A percentile compares a stretch with the other conserved stretches of the same genome.
Evolutionary conservation across 2,888 invertebrate species (phyloP).

Genomic region (Ecliptopera silaceata): DNA sequence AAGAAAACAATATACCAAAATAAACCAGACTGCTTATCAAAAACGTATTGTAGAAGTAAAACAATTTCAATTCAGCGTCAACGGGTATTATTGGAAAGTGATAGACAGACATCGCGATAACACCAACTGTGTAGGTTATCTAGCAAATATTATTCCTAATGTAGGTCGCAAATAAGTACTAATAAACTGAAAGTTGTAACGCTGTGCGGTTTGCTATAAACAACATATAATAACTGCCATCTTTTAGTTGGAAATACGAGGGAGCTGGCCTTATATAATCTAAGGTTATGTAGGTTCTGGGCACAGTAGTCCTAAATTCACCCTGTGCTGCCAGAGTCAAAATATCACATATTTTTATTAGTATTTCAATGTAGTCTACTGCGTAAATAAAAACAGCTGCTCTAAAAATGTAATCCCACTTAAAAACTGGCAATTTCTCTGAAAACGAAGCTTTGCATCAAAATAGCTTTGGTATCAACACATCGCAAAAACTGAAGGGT

Average conservation of each 20-base stretch:
- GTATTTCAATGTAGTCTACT: neutral
- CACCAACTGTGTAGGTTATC: slow-evolving; percentile 35
- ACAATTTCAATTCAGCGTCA: slow-evolving; percentile 28
- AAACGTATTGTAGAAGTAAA: slow-evolving; percentile 3
- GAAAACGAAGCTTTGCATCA: slow-evolving; percentile 13
- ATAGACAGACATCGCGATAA: slow-evolving; percentile 34
- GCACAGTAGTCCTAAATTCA: slow-evolving; percentile 7
- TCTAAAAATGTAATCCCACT: slow-evolving; percentile 6
- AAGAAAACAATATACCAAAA: neutral
- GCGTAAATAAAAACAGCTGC: neutral
- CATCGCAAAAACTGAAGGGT: slow-evolving; percentile 30
- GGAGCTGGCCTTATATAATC: slow-evolving; percentile 12
- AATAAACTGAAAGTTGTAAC: slow-evolving; percentile 30
- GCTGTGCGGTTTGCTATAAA: slow-evolving; percentile 12
- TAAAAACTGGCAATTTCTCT: slow-evolving; percentile 11
- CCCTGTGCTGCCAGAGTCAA: neutral
- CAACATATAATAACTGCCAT: slow-evolving; percentile 10
- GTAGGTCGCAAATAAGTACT: slow-evolving; percentile 34
- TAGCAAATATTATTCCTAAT: slow-evolving; percentile 29
- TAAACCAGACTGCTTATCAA: neutral
- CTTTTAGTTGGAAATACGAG: slow-evolving; percentile 19
- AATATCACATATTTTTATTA: neutral
- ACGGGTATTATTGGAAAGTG: slow-evolving; percentile 35
- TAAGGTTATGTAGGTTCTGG: slow-evolving; percentile 8
- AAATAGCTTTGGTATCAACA: slow-evolving; percentile 28